These are phyloP conservation scores for Mastomys natalensis DNA, from an alignment of 2,113 vertebrate species.

Conservation along the genomic window DNA sequence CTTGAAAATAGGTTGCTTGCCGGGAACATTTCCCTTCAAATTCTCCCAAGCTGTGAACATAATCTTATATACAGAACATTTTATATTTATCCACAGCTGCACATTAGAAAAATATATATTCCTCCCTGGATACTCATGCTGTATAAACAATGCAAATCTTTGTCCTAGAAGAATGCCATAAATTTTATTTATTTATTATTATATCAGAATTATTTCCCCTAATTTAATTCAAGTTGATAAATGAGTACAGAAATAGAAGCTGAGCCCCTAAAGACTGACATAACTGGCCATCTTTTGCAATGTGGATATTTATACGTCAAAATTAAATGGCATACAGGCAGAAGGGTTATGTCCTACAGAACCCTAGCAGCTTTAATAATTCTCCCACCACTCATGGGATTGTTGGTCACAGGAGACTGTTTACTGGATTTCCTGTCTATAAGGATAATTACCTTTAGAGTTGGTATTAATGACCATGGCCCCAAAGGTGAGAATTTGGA, in stretches of 20 bases:
- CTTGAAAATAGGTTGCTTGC: constrained; percentile 60
- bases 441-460: constrained; percentile 64
- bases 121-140: constrained; percentile 58
- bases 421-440: constrained; percentile 31
- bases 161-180: constrained; percentile 55
- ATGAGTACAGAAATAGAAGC: constrained; percentile 48
- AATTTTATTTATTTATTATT: constrained; percentile 68
- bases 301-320: constrained; percentile 45
- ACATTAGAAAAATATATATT: constrained; percentile 65
- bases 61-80: constrained; percentile 68
- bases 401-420: constrained; percentile 41
- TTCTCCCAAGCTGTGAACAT: constrained; percentile 70
- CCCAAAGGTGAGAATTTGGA: constrained; percentile 67
- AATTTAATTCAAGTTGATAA: constrained; percentile 73
- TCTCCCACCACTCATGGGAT: neutral
- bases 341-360: constrained; percentile 57
- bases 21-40: constrained; percentile 57
- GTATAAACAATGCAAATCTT: constrained; percentile 64
- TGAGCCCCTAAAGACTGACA: constrained; percentile 48
- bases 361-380: constrained; percentile 65
- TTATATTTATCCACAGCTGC: constrained; percentile 59
- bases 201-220: constrained; percentile 4
- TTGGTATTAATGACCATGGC: constrained; percentile 68
- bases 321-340: constrained; percentile 62
- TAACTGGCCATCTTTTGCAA: constrained; percentile 31